Evolutionary conservation across 2,888 invertebrate genomes (phyloP), one percentile per base, ranked within the genome.

Genomic region (Barypeithes pellucidus): DNA sequence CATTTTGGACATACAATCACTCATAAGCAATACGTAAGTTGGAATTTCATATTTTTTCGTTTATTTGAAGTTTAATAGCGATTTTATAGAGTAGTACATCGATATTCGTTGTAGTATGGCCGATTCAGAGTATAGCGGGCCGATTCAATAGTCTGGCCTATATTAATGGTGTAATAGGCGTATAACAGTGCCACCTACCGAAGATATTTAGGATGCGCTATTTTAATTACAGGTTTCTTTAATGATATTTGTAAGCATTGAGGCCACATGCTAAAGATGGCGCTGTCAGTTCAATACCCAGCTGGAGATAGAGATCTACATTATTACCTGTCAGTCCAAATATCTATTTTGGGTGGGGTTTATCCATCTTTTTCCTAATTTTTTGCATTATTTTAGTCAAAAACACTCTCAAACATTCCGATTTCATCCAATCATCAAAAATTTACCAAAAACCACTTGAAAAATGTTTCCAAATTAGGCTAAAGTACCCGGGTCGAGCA

Each of bases 321-420:
- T 67, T 61, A 62, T 62, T 39, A 54, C 39, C 54, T 18, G 69
- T 65, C 65, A 70, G 60, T 66, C 69, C 22, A 50, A 70, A 54
- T 67, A 66, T 73, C 70, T 70, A 61, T 73, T 70, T 71, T 74
- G 74, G 74, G 74, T 74, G 74, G 74, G 74, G 74, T 74, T 29
- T 74, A 66, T 63, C 73, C 16, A 14, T 61, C 67, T 72, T 67
- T 67, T 72, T 67, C 33, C 50, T 3, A 41, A 59, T 60, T 36
- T 57, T 63, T 41, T 36, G 54, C 70, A 41, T 63, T 63, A 70
- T 63, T 70, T 70, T 70, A 41, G 52, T 18, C 29, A 50, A 50
- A 52, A 65, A 36, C 50, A 33, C 14, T 14, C 50, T 39, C n/a
- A 24, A 16, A 29, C 45, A 45, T 45, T 29, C 43, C 14, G 1